phyloP scores from a whole-genome alignment of 2,888 invertebrate genomes.

The Lypha dubia region DNA sequence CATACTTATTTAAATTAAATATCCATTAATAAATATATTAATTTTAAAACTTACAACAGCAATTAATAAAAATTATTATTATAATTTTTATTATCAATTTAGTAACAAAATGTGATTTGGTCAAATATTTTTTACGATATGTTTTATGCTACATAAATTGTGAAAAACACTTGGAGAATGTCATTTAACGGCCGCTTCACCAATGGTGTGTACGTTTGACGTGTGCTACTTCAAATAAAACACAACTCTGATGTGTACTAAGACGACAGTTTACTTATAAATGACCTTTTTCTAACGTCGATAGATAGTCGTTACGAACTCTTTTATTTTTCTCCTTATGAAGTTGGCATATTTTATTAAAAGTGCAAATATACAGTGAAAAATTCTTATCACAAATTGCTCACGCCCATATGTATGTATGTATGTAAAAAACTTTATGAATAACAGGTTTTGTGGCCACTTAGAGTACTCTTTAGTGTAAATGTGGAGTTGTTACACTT shows the following conservation, averaged over 20 bases:
- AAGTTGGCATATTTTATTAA: too few relatives aligned
- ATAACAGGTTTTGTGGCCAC: too few relatives aligned
- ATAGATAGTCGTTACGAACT: too few relatives aligned
- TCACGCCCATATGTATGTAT: too few relatives aligned
- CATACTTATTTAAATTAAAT: slow-evolving; percentile 9
- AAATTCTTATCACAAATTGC: too few relatives aligned
- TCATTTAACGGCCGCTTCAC: background rate
- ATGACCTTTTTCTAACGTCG: too few relatives aligned
- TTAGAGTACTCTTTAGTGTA: too few relatives aligned
- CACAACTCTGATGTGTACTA: background rate
- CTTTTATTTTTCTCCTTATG: too few relatives aligned
- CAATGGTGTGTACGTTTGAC: background rate
- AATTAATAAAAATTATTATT: slow-evolving; percentile 24
- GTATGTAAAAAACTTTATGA: too few relatives aligned
- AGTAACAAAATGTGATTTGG: slow-evolving; percentile 8
- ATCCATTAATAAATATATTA: slow-evolving; percentile 49
- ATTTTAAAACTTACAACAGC: slow-evolving; percentile 48
- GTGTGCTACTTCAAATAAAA: background rate
- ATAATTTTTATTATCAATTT: slow-evolving; percentile 25
- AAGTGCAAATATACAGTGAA: too few relatives aligned
- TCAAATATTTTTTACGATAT: slow-evolving; percentile 8
- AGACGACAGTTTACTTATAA: too few relatives aligned
- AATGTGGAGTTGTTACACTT: too few relatives aligned
- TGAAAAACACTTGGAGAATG: background rate
- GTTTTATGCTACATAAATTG: slow-evolving; percentile 5